Percentiles rank a stretch among this genome's conserved stretches.
phyloP scores from a whole-genome alignment of 2,888 invertebrate genomes.

The Ctena decussata region DNA sequence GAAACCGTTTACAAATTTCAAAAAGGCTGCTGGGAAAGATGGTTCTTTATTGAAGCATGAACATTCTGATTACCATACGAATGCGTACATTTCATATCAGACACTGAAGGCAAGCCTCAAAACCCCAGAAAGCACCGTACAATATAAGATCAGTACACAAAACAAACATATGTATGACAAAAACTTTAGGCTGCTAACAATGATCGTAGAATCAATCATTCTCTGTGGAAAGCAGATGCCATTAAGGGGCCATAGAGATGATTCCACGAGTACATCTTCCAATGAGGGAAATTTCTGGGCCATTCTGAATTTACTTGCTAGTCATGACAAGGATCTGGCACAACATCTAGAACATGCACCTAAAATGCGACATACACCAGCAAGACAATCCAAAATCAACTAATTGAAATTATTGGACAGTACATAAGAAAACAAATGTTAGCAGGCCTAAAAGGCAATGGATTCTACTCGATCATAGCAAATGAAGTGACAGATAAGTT shows the following conservation, averaged over 20 bases:
- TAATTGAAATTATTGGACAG: slow-evolving; percentile 17
- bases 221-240: neutral
- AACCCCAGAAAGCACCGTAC: slow-evolving; percentile 5
- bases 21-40: slow-evolving; percentile 13
- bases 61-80: slow-evolving; percentile 15
- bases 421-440: slow-evolving; percentile 6
- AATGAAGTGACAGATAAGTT: slow-evolving; percentile 23
- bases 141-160: slow-evolving; percentile 3
- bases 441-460: neutral
- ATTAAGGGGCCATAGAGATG: slow-evolving; percentile 14
- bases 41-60: slow-evolving; percentile 14
- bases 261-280: slow-evolving; percentile 10
- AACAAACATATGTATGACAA: slow-evolving; percentile 9
- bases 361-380: slow-evolving; percentile 20
- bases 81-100: slow-evolving; percentile 4
- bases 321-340: neutral
- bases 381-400: slow-evolving; percentile 18
- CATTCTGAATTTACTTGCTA: neutral
- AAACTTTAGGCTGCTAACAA: neutral
- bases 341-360: neutral
- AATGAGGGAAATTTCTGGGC: slow-evolving; percentile 13
- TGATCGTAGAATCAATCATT: neutral
- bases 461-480: slow-evolving; percentile 13
- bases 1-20: slow-evolving; percentile 22
- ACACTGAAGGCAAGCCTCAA: slow-evolving; percentile 10